phyloP scores from a whole-genome alignment of 2,888 invertebrate genomes.

The Napeogenes sylphis region DNA sequence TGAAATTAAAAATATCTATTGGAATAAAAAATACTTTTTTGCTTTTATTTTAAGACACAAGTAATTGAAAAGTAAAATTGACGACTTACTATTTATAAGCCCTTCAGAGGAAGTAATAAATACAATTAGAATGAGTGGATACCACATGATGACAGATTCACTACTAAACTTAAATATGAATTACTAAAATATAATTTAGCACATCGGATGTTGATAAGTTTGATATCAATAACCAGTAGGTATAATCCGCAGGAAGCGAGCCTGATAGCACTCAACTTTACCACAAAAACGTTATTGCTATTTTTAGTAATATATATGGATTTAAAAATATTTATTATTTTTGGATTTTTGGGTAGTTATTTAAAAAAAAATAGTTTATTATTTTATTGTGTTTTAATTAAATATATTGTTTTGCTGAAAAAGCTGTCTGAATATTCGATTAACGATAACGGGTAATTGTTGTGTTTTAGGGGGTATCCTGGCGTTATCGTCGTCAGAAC shows the following conservation, averaged over 20 bases:
- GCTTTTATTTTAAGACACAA: not conserved
- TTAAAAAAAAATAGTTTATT: not conserved
- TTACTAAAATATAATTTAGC: slow-evolving; percentile 31
- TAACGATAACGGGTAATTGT: too few species aligned
- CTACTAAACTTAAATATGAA: slow-evolving; percentile 23
- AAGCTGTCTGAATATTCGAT: not conserved
- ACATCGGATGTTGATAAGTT: slow-evolving; percentile 38
- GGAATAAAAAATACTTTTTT: too few species aligned
- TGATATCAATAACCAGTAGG: slow-evolving; percentile 32
- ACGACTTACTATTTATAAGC: slow-evolving; percentile 33
- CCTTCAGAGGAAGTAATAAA: slow-evolving; percentile 35
- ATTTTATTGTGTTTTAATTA: not conserved
- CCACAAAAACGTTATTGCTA: slow-evolving; percentile 1
- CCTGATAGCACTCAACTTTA: slow-evolving; percentile 40
- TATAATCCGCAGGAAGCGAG: slow-evolving; percentile 59
- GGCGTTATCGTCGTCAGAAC: too few species aligned
- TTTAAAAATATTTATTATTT: not conserved
- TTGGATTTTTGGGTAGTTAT: too few species aligned
- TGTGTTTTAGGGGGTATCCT: too few species aligned
- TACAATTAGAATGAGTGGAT: slow-evolving; percentile 38
- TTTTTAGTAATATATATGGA: not conserved
- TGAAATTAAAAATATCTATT: too few species aligned
- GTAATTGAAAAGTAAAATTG: not conserved
- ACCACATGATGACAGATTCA: slow-evolving; percentile 39
- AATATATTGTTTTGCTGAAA: not conserved